Evolutionary conservation across 37 sponge, comb jelly and placozoan species (phyloP).

Genomic region (Bolinopsis microptera): DNA sequence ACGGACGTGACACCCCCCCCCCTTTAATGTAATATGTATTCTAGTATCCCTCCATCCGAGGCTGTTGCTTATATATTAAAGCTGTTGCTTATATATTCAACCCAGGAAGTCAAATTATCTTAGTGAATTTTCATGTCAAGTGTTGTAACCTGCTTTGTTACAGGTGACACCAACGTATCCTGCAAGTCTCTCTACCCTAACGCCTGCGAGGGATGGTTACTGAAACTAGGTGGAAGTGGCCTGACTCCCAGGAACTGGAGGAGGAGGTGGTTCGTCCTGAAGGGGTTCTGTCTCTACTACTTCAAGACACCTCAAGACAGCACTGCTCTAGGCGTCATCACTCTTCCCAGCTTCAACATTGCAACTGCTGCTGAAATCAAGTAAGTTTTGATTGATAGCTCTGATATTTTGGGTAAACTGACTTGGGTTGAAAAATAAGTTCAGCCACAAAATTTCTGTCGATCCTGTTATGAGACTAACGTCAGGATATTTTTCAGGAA

Average conservation of each 20-base stretch:
- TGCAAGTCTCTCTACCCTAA: conserved; percentile 62
- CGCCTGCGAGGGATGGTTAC: conserved; percentile 51
- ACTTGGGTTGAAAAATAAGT: too few relatives aligned
- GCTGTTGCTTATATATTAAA: too few relatives aligned
- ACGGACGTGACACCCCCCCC: too few relatives aligned
- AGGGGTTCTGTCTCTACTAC: conserved; percentile 64
- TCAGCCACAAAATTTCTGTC: too few relatives aligned
- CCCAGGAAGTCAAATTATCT: too few relatives aligned
- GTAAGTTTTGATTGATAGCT: conserved; percentile 34
- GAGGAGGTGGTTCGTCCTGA: conserved; percentile 50
- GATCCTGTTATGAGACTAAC: too few relatives aligned
- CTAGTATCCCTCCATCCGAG: too few relatives aligned
- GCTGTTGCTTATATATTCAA: too few relatives aligned
- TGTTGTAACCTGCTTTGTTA: neutral
- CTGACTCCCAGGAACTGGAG: conserved; percentile 43
- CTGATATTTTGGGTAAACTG: too few relatives aligned
- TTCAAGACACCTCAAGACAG: conserved; percentile 57
- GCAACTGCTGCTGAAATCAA: conserved; percentile 38
- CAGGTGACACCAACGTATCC: conserved; percentile 58
- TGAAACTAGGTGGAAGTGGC: conserved; percentile 56
- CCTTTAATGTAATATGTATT: too few relatives aligned
- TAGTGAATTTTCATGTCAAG: too few relatives aligned
- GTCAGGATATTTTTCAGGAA: too few relatives aligned
- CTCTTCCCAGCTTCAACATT: conserved; percentile 59
- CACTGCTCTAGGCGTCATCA: conserved; percentile 52